Conservation (phyloP, 2,888 invertebrate species). For the Drosophila yooni region DNA sequence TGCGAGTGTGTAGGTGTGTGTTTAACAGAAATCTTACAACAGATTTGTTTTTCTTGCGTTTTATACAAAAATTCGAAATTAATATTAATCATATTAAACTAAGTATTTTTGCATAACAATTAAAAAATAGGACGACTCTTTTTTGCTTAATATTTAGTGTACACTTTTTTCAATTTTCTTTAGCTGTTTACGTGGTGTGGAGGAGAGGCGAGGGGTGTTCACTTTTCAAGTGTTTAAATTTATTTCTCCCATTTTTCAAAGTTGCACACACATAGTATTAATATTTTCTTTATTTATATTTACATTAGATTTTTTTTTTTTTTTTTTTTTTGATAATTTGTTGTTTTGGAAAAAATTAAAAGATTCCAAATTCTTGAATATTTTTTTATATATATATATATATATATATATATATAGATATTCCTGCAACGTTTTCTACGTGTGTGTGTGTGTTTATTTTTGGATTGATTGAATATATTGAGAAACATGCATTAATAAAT, state of each 20-base stretch:
- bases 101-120: conserved; percentile 71
- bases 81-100: conserved; percentile 59
- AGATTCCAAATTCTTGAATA: conserved; percentile 54
- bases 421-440: conserved; percentile 71
- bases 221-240: conserved; percentile 9
- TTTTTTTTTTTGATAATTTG: conserved; percentile 19
- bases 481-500: conserved; percentile 63
- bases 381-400: background rate
- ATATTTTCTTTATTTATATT: conserved; percentile 45
- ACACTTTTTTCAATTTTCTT: conserved; percentile 24
- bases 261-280: conserved; percentile 56
- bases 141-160: conserved; percentile 48
- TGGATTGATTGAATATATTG: conserved; percentile 33
- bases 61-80: conserved; percentile 52
- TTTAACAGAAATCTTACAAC: conserved; percentile 77
- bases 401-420: conserved; percentile 31
- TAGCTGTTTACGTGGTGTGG: conserved; percentile 1
- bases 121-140: conserved; percentile 66
- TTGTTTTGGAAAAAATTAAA: conserved; percentile 19
- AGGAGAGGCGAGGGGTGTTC: background rate
- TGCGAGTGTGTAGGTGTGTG: background rate
- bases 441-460: conserved; percentile 29
- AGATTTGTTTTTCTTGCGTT: conserved; percentile 63
- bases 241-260: conserved; percentile 25
- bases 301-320: conserved; percentile 43